Base-by-base conservation (phyloP, 2,888 invertebrate species). In the Tipula lateralis region DNA sequence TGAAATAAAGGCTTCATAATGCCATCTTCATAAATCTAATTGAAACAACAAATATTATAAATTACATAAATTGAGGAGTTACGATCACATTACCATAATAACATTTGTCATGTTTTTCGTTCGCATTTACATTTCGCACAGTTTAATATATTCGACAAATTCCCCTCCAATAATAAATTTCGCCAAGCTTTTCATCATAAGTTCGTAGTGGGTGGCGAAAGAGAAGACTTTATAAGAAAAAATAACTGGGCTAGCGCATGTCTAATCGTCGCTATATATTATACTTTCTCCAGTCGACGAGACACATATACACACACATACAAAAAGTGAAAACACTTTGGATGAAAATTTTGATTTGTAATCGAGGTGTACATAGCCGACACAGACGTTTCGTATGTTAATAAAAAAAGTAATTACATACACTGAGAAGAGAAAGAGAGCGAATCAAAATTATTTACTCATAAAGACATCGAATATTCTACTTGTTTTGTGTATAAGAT, bases 161-260 rank as follows among this genome's bases (percentile, higher is more conserved):
- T 66, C 66, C 66, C 66, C 66, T 66, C 0, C 66, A 24, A 6
- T 19, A 66, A 9, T 66, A 2, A 19, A 24, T n/a, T n/a, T 24
- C 1, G 9, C 66, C 66, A 66, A 66, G 24, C 24, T 66, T 66
- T 66, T 66, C 66, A 66, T 1, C 66, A 66, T 24, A 44, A n/a
- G n/a, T n/a, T 24, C 24, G 24, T 66, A 1, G 9, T 66, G 24
- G n/a, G 24, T 66, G 24, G 66, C 3, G 24, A 66, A 24, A 66
- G 66, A 66, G 66, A 66, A 66, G 24, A 66, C 19, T 24, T 24
- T 1, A 66, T 9, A 66, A 24, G 24, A 66, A 66, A 66, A 66
- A 66, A 66, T 66, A 24, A 66, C 66, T 66, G 66, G 66, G 66
- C 66, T 66, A 66, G 66, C 66, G 66, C 66, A 66, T 66, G 66